Conservation (phyloP, 2,888 invertebrate genomes). For the Ectropis crepuscularia region DNA sequence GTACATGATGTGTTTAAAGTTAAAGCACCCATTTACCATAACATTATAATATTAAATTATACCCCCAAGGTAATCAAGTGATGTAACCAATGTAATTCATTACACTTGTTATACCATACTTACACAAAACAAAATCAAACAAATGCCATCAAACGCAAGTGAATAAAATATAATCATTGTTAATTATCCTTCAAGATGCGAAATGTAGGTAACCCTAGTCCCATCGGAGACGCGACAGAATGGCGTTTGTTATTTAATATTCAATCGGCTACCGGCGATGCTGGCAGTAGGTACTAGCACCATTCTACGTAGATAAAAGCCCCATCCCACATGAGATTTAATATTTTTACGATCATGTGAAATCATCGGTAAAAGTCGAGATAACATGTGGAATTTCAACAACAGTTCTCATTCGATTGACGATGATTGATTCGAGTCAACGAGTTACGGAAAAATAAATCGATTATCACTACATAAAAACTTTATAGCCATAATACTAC, state of each 20-base stretch:
- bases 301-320: constrained; percentile 56
- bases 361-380: constrained; percentile 24
- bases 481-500: constrained; percentile 13
- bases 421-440: constrained; percentile 9
- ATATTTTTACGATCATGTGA: constrained; percentile 36
- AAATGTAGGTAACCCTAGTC: too few species aligned
- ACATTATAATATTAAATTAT: too few species aligned
- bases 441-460: constrained; percentile 16
- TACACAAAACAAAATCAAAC: too few species aligned
- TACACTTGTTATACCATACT: too few species aligned
- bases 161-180: too few species aligned
- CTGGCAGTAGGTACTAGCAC: constrained; percentile 45
- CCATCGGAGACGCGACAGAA: constrained; percentile 35
- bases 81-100: too few species aligned
- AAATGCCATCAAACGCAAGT: too few species aligned
- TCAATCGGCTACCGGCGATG: constrained; percentile 43
- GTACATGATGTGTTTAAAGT: too few species aligned
- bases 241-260: constrained; percentile 48
- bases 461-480: constrained; percentile 4
- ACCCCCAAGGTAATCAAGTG: too few species aligned
- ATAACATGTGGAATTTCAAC: constrained; percentile 25
- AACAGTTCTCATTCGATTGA: constrained; percentile 12
- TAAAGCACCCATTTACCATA: too few species aligned
- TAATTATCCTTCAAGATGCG: too few species aligned
- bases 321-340: constrained; percentile 53